Percentiles rank a stretch among this genome's conserved stretches.
Evolutionary conservation across 2,797 vertebrate species (phyloP).

Genomic region (Poecilia picta): DNA sequence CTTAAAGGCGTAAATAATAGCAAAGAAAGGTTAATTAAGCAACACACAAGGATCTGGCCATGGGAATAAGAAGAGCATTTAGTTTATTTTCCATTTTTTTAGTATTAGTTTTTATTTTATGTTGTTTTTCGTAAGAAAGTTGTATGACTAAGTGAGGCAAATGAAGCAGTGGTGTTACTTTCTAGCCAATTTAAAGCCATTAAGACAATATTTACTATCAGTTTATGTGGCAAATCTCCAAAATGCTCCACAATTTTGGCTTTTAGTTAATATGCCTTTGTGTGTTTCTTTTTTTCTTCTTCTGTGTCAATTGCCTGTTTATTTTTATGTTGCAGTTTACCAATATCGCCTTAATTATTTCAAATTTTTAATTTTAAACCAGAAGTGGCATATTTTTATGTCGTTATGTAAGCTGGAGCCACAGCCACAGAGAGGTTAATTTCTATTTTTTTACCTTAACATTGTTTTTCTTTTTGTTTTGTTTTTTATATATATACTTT

Average conservation of each 20-base stretch:
- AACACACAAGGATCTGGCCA: slow-evolving; percentile 56
- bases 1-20: slow-evolving; percentile 47
- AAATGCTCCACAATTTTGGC: slow-evolving; percentile 67
- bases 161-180: slow-evolving; percentile 63
- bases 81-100: slow-evolving; percentile 18
- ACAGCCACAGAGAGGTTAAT: slow-evolving; percentile 71
- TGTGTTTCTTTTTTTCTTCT: slow-evolving; percentile 47
- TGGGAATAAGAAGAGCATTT: slow-evolving; percentile 47
- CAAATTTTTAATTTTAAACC: slow-evolving; percentile 82
- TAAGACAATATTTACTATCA: slow-evolving; percentile 78
- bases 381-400: slow-evolving; percentile 82
- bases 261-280: slow-evolving; percentile 72
- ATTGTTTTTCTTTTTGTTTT: slow-evolving; percentile 52
- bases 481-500: slow-evolving; percentile 36
- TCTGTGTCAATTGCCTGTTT: slow-evolving; percentile 55
- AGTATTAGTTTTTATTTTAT: background rate
- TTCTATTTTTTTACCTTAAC: slow-evolving; percentile 72
- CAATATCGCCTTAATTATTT: slow-evolving; percentile 92
- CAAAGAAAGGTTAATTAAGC: slow-evolving; percentile 52
- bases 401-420: slow-evolving; percentile 61
- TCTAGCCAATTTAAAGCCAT: slow-evolving; percentile 86
- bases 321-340: slow-evolving; percentile 83
- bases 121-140: slow-evolving; percentile 8
- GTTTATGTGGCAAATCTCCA: slow-evolving; percentile 51
- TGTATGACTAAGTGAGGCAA: slow-evolving; percentile 3